These are phyloP conservation scores for Eupeodes latifasciatus DNA, from an alignment of 2,888 invertebrate species.

Conservation along the genomic window DNA sequence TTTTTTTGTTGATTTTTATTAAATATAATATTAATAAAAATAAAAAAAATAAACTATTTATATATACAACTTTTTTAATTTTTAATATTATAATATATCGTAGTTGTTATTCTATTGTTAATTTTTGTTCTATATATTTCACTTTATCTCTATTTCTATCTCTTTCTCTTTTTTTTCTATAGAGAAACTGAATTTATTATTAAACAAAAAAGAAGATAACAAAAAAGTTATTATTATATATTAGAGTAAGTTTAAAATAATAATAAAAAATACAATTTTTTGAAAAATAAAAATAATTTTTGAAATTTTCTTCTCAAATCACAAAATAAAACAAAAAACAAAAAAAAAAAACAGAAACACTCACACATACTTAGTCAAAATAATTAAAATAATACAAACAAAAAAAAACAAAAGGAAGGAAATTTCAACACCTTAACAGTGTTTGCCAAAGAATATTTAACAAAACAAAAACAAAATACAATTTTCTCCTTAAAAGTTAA, in stretches of 20 bases:
- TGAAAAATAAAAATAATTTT: conserved; percentile 44
- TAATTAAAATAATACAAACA: conserved; percentile 21
- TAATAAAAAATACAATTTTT: conserved; percentile 44
- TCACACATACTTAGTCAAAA: conserved; percentile 58
- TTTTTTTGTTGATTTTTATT: conserved; percentile 32
- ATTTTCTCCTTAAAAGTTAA: conserved; percentile 57
- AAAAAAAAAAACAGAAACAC: conserved; percentile 21
- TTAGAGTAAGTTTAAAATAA: conserved; percentile 64
- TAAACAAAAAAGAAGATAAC: conserved; percentile 48
- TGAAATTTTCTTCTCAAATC: conserved; percentile 69
- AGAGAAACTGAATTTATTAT: conserved; percentile 72
- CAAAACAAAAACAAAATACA: conserved; percentile 48
- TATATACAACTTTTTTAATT: conserved; percentile 52
- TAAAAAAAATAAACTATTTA: conserved; percentile 58
- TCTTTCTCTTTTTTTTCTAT: conserved; percentile 54
- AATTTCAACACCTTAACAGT: conserved; percentile 68
- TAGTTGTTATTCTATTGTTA: conserved; percentile 43
- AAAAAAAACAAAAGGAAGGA: conserved; percentile 44
- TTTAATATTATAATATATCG: conserved; percentile 50
- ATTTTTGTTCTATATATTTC: conserved; percentile 52
- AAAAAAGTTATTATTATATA: conserved; percentile 62
- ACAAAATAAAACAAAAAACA: conserved; percentile 20
- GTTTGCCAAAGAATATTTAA: conserved; percentile 75
- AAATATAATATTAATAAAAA: conserved; percentile 1
- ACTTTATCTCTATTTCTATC: conserved; percentile 51